phyloP scores from a whole-genome alignment of 2,888 invertebrate species.

The Cantharis nigra region DNA sequence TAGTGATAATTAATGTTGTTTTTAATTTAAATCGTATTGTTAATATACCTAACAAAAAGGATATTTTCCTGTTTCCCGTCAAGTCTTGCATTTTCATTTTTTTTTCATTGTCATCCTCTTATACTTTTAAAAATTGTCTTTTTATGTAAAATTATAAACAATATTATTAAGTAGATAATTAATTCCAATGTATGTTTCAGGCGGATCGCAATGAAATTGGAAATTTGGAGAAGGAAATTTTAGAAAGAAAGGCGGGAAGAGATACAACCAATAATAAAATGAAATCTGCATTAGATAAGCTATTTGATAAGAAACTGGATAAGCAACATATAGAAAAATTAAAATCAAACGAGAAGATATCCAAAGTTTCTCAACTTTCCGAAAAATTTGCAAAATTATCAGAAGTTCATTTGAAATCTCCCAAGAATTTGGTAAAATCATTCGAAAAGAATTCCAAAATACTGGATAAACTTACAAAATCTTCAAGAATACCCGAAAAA shows the following conservation, averaged over 20 bases:
- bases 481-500: conserved; percentile 19
- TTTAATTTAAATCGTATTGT: no score
- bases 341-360: conserved; percentile 35
- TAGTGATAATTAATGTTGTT: no score
- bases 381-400: conserved; percentile 20
- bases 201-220: conserved; percentile 30
- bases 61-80: neutral
- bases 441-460: conserved; percentile 41
- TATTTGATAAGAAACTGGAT: conserved; percentile 54
- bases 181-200: neutral
- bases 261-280: conserved; percentile 50
- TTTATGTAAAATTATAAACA: no score
- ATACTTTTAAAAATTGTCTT: neutral
- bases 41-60: no score
- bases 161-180: neutral
- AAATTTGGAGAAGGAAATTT: conserved; percentile 55
- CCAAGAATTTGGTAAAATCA: conserved; percentile 35
- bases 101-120: no score
- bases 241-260: conserved; percentile 51
- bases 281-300: conserved; percentile 60
- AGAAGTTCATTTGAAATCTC: conserved; percentile 12
- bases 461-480: conserved; percentile 10
- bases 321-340: conserved; percentile 35
- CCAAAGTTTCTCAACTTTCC: conserved; percentile 12
- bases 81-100: neutral